phyloP scores from a whole-genome alignment of 2,113 vertebrate species.

The Anas platyrhynchos region DNA sequence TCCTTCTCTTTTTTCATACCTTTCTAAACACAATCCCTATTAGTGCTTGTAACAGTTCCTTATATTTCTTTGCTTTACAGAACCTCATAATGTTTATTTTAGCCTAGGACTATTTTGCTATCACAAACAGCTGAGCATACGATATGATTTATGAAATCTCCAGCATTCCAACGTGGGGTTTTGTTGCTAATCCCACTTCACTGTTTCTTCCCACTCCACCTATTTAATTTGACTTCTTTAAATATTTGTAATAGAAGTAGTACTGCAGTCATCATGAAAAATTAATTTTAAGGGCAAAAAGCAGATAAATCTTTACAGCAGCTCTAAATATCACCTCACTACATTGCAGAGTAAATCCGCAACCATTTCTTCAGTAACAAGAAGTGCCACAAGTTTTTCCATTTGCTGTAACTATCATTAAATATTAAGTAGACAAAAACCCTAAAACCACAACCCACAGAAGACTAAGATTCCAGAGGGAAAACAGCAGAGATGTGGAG shows the following conservation, averaged over 20 bases:
- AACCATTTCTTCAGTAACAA: neutral
- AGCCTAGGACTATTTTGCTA: neutral
- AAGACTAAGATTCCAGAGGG: neutral
- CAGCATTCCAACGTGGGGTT: neutral
- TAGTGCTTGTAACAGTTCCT: neutral
- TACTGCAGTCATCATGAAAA: neutral
- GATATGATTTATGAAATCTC: neutral
- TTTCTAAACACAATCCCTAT: neutral
- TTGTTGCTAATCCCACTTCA: neutral
- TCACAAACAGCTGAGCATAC: neutral
- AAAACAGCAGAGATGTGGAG: neutral
- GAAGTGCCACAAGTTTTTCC: neutral
- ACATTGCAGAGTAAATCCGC: neutral
- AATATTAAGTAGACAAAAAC: neutral
- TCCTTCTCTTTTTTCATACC: neutral
- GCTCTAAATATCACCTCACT: neutral
- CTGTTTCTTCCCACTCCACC: neutral
- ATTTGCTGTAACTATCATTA: neutral
- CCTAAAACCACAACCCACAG: neutral
- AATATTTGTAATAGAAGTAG: slow-evolving; percentile 6
- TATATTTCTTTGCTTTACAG: neutral
- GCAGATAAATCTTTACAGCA: neutral
- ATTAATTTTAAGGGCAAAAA: neutral
- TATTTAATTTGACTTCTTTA: neutral
- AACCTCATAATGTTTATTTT: neutral